Base-by-base conservation (phyloP, 1,140 invertebrate species). In the Diuraphis noxia region DNA sequence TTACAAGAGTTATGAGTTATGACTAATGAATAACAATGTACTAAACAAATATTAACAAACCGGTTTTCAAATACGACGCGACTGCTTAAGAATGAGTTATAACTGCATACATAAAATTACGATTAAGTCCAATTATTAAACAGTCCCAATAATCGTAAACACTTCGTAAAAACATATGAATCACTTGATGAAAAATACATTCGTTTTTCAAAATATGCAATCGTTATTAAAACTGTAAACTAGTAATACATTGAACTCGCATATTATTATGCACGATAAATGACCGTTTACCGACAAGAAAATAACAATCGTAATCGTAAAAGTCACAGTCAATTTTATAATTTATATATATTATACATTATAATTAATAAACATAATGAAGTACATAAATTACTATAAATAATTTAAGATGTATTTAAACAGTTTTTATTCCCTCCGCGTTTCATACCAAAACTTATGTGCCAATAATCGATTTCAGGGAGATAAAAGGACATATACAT, bases 21-120 rank as follows among this genome's bases (percentile, higher is more conserved):
- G 56, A 72, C 56, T 72, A 72, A 72, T 72, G 56, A 72, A 72
- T n/a, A 72, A 72, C 56, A n/a, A 72, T 72, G 17, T 72, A 72
- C n/a, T n/a, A 72, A 72, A 72, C 10, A 72, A n/a, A 72, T 72
- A n/a, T 72, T 72, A 6, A n/a, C 34, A 72, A 63, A 72, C 30
- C 30, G 30, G 56, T 72, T n/a, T 72, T 72, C 30, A 72, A 17
- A n/a, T 72, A n/a, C 56, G 56, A n/a, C n/a, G 10, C n/a, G n/a
- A n/a, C 56, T 72, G 34, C n/a, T 72, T 34, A 72, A 72, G 10
- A 72, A 72, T 72, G n/a, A 72, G n/a, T n/a, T 72, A 30, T 72
- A 72, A 72, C 56, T 72, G 56, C 30, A 72, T 72, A n/a, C 56
- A n/a, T 13, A 0, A 72, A 72, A 72, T 34, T 4, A 72, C 56